Conservation (phyloP, 2,113 vertebrate genomes). For the western clawed frog (Xenopus tropicalis) region UCB_Xtro_10.0 CM004447.2:27029001-27029500, state of each 20-base stretch:
- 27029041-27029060: background rate
- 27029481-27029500: no score
- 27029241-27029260: conserved; percentile 23
- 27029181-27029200: background rate
- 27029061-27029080: background rate
- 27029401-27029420: background rate
- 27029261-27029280: background rate
- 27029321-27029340: background rate
- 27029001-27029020: background rate
- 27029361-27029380: background rate
- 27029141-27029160: conserved; percentile 19
- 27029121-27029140: conserved; percentile 3
- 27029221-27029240: conserved; percentile 11
- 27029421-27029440: background rate
- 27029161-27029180: conserved; percentile 7
- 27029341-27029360: conserved; percentile 9
- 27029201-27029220: conserved; percentile 12
- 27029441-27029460: no score
- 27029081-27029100: conserved; percentile 12
- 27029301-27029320: background rate
- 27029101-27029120: background rate
- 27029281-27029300: conserved; percentile 3
- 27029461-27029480: no score
- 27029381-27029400: background rate
- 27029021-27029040: background rate